Evolutionary conservation across 2,113 vertebrate genomes (phyloP), one percentile per base, ranked within the genome.

Genomic region (Pedetes capensis): DNA sequence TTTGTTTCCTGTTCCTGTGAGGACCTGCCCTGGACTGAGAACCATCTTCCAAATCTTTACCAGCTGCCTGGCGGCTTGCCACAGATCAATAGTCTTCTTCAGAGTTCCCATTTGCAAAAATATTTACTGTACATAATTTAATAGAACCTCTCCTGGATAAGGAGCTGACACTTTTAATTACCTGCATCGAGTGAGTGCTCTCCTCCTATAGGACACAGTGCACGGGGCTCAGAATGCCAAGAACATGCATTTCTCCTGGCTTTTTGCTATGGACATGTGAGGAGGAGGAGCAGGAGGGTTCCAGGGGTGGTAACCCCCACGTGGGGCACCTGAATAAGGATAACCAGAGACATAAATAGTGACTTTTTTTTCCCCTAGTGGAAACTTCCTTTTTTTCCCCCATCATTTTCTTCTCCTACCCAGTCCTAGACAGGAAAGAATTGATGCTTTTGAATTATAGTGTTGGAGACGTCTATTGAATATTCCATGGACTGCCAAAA

Each of bases 81-180:
- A 98, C 74, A 96, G 98, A 98, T 98, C 98, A 97, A 95, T 98
- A 98, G 97, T 98, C 98, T 98, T 98, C 98, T 96, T 98, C 97
- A 98, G 98, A 98, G 97, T 97, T 98, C 96, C 97, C 96, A 94
- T 98, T 97, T 98, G 98, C 97, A 98, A 98, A 98, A 98, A 98
- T 98, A 98, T 98, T 98, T 98, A 98, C 98, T 98, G 98, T 98
- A 98, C 97, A 97, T 98, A 98, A 98, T 98, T 98, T 98, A 98
- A 98, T 98, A 98, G 98, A 98, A 98, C 96, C 98, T 98, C 97
- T 97, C 95, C 98, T 97, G 97, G 97, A 98, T 98, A 98, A 98
- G 98, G 97, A 98, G 98, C 97, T 98, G 98, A 98, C 98, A 98
- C 97, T 95, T 98, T 98, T 98, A 98, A 98, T 98, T 98, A 98